Evolutionary conservation across 1,140 invertebrate genomes (phyloP), one percentile per base, ranked within the genome.

Genomic region (Scylla paramamosain): DNA sequence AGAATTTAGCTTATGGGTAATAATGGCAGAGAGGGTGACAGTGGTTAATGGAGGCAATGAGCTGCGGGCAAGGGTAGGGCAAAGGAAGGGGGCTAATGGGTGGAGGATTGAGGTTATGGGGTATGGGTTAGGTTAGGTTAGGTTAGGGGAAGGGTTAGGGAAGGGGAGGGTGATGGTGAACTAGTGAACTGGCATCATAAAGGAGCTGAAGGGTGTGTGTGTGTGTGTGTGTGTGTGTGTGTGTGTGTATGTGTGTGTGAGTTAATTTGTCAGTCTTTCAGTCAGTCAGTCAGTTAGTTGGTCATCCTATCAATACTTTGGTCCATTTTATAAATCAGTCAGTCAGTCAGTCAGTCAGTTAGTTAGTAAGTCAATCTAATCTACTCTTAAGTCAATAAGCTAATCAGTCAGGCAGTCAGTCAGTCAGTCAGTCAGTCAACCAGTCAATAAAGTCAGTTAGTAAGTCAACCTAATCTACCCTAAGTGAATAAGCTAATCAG

Each of bases 171-270:
- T 39, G 39, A n/a, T n/a, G 20, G 67, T 12, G n/a, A 77, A 20
- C 12, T 77, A 20, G 20, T 20, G 25, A n/a, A 77, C 20, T 77
- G 67, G n/a, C 67, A 77, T 77, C n/a, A 77, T 77, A n/a, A n/a
- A 77, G 67, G 12, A 8, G 67, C 67, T 77, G n/a, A 16, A 25
- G 59, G 59, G 46, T 48, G 46, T 48, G n/a, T n/a, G 1, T n/a
- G 25, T 77, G 67, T 77, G 67, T 77, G 67, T 77, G 67, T 77
- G 67, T 77, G 67, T 77, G 67, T 77, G 67, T 77, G 67, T 77
- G 67, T 77, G 67, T 77, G 67, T 77, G 67, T 77, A 20, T 77
- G 67, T 77, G 67, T 77, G 67, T 77, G 67, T 77, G 10, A 20
- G 67, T 77, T 0, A 20, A 20, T 77, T 0, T n/a, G 67, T 77